Evolutionary conservation across 1,140 invertebrate species (phyloP).

Genomic region (Heliothis subflexa): DNA sequence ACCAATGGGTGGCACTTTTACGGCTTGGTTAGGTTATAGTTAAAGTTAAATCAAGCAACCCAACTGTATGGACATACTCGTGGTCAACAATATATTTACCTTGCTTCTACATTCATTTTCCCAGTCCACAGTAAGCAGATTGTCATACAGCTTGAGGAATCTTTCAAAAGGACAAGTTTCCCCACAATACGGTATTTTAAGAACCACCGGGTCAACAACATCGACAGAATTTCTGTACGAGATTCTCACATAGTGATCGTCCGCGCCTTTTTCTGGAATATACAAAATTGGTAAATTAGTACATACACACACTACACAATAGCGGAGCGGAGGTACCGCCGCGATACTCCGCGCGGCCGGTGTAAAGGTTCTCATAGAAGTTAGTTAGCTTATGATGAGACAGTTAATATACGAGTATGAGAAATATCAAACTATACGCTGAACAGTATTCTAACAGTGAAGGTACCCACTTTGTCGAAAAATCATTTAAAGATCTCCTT

Average conservation of each 20-base stretch:
- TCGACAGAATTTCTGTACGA: conserved; percentile 73
- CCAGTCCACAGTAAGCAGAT: conserved; percentile 71
- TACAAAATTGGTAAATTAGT: background rate
- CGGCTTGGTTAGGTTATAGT: background rate
- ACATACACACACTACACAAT: no score
- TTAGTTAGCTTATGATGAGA: no score
- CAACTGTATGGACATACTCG: background rate
- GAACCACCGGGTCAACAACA: conserved; percentile 64
- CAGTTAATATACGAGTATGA: no score
- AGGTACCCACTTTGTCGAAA: no score
- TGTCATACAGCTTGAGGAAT: conserved; percentile 70
- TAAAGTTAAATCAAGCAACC: background rate
- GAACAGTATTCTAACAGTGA: no score
- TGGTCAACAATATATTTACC: conserved; percentile 27
- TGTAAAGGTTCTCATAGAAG: no score
- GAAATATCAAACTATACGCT: no score
- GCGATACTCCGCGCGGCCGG: no score
- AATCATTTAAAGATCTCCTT: no score
- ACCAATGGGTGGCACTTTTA: no score
- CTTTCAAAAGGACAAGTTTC: conserved; percentile 62
- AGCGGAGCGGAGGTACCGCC: no score
- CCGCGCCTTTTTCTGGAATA: conserved; percentile 61
- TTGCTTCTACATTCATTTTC: conserved; percentile 66
- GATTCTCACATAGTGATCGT: conserved; percentile 63
- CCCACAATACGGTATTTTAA: conserved; percentile 71